Percentiles rank a stretch among this genome's conserved stretches.
Conservation (phyloP, 2,797 vertebrate species). For the Microchirus variegatus region DNA sequence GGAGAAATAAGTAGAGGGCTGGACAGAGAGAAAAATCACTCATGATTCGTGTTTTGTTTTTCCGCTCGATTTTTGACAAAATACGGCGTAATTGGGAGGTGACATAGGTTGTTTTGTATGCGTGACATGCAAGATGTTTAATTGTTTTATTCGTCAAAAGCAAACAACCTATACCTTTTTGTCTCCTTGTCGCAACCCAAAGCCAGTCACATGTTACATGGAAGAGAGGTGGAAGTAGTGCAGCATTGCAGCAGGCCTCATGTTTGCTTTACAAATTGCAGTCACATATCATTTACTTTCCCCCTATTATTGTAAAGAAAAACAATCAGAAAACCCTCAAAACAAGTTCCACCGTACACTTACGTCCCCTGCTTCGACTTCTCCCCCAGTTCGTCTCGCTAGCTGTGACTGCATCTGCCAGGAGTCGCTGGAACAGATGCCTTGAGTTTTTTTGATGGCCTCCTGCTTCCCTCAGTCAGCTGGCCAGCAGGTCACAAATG, state of each 20-base stretch:
- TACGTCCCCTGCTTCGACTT: constrained; percentile 47
- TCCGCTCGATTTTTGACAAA: constrained; percentile 46
- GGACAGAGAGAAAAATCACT: constrained; percentile 71
- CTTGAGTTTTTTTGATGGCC: constrained; percentile 68
- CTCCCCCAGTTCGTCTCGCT: constrained; percentile 65
- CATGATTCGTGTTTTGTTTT: constrained; percentile 62
- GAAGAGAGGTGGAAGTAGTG: constrained; percentile 48
- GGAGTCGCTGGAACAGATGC: constrained; percentile 71
- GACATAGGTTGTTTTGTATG: not conserved
- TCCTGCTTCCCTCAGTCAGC: constrained; percentile 67
- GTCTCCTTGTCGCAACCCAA: constrained; percentile 36
- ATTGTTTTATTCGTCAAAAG: not conserved
- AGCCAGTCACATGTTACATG: constrained; percentile 45
- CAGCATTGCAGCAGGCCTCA: constrained; percentile 55
- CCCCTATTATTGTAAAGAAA: constrained; percentile 71
- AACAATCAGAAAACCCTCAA: constrained; percentile 71
- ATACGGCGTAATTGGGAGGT: constrained; percentile 31
- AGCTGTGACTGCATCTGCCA: constrained; percentile 65
- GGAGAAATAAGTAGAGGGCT: constrained; percentile 36
- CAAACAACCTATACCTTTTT: constrained; percentile 18
- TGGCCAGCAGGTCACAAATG: constrained; percentile 70
- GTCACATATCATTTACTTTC: constrained; percentile 75
- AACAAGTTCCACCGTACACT: constrained; percentile 43
- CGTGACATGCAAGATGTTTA: too few species aligned
- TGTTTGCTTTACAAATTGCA: constrained; percentile 76